Evolutionary conservation across 2,888 invertebrate species (phyloP).

Genomic region (Orgyia antiqua): DNA sequence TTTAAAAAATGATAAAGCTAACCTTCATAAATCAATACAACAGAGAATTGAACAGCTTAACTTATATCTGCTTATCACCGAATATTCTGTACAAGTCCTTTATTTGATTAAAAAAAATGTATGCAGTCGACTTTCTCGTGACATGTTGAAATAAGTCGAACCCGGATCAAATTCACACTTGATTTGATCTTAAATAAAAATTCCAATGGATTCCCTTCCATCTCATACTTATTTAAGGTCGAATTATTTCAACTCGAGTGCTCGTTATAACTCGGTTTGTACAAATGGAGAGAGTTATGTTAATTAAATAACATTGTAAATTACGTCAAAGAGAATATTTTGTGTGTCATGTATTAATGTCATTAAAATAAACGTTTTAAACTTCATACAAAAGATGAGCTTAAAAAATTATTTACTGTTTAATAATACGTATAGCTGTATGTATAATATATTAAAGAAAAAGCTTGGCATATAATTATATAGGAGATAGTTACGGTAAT

Average conservation of each 20-base stretch:
- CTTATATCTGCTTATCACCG: no score
- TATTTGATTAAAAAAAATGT: slow-evolving; percentile 31
- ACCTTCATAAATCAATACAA: no score
- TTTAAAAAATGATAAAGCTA: no score
- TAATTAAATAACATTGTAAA: slow-evolving; percentile 16
- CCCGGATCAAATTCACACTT: slow-evolving; percentile 46
- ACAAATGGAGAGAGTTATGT: slow-evolving; percentile 15
- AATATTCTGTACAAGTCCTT: slow-evolving; percentile 20
- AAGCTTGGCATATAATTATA: no score
- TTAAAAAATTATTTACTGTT: no score
- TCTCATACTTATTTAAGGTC: slow-evolving; percentile 31
- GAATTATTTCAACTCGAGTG: slow-evolving; percentile 31
- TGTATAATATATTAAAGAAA: no score
- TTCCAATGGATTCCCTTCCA: slow-evolving; percentile 23
- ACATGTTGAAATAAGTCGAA: slow-evolving; percentile 33
- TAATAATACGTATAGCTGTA: no score
- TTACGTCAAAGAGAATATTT: not conserved
- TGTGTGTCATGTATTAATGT: slow-evolving; percentile 1
- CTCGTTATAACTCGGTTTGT: slow-evolving; percentile 18
- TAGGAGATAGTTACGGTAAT: no score
- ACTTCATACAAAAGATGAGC: no score
- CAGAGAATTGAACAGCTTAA: no score
- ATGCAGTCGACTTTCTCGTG: slow-evolving; percentile 29
- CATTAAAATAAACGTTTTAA: not conserved
- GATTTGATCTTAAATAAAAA: slow-evolving; percentile 44